phyloP scores from a whole-genome alignment of 2,113 vertebrate species.

The Austrofundulus limnaeus region DNA sequence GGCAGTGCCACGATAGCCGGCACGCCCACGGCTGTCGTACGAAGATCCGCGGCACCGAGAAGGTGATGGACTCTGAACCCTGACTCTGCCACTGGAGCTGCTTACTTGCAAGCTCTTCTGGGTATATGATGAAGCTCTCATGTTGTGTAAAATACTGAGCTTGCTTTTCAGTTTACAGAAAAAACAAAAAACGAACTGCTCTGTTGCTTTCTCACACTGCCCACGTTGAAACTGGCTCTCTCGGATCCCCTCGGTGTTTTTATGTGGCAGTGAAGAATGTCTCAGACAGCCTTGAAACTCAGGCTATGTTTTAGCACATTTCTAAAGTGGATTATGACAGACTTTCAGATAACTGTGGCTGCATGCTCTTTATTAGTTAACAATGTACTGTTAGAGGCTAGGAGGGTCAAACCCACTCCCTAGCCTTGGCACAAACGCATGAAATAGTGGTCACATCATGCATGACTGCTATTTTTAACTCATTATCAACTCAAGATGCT shows the following conservation, averaged over 20 bases:
- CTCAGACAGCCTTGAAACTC: slow-evolving; percentile 71
- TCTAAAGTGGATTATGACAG: slow-evolving; percentile 76
- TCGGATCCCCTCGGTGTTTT: slow-evolving; percentile 54
- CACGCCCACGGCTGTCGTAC: slow-evolving; percentile 61
- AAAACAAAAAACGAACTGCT: slow-evolving; percentile 19
- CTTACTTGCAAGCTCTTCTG: slow-evolving; percentile 80
- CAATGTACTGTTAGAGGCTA: slow-evolving; percentile 63
- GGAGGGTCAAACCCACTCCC: slow-evolving; percentile 51
- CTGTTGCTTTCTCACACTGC: slow-evolving; percentile 19
- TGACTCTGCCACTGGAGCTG: slow-evolving; percentile 66
- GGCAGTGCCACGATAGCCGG: slow-evolving; percentile 56
- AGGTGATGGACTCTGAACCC: slow-evolving; percentile 78
- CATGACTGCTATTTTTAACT: slow-evolving; percentile 60
- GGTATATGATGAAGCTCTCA: slow-evolving; percentile 78
- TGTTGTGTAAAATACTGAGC: slow-evolving; percentile 49
- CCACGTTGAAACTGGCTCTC: slow-evolving; percentile 30
- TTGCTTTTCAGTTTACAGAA: slow-evolving; percentile 2
- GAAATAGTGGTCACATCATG: slow-evolving; percentile 74
- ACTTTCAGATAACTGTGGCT: slow-evolving; percentile 44
- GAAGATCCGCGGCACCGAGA: slow-evolving; percentile 72
- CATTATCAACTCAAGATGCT: slow-evolving; percentile 33
- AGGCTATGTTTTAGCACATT: slow-evolving; percentile 68
- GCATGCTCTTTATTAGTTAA: slow-evolving; percentile 70
- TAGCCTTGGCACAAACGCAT: slow-evolving; percentile 55
- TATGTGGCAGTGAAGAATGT: slow-evolving; percentile 75